Percentiles rank a stretch among this genome's conserved stretches.
Conservation (phyloP, 2,888 invertebrate species). For the Drosophila paramelanica region DNA sequence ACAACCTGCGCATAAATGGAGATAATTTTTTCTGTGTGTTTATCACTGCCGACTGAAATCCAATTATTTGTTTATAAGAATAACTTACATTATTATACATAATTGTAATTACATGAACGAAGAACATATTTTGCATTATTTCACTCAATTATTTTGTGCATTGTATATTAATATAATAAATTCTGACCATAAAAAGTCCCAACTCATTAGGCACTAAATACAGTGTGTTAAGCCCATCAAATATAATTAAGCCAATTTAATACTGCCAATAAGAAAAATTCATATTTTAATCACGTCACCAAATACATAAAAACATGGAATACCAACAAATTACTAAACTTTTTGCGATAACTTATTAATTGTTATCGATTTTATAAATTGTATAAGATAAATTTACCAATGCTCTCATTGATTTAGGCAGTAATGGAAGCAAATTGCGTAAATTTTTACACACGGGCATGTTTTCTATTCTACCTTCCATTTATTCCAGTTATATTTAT, state of each 20-base stretch:
- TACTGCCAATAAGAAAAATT: not conserved
- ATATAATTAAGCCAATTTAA: not conserved
- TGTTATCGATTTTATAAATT: slow-evolving; percentile 18
- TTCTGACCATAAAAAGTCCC: not conserved
- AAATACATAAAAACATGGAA: not conserved
- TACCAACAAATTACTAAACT: slow-evolving; percentile 10
- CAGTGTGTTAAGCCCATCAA: no score
- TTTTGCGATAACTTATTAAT: slow-evolving; percentile 5
- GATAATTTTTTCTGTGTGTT: no score
- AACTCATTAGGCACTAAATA: not conserved
- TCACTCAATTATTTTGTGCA: not conserved
- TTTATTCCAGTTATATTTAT: not conserved
- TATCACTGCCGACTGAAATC: not conserved
- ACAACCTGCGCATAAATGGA: not conserved
- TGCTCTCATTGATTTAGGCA: not conserved
- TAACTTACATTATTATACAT: not conserved
- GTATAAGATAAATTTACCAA: slow-evolving; percentile 19
- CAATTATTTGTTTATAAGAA: not conserved
- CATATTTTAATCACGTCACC: not conserved
- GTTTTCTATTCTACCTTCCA: slow-evolving; percentile 20
- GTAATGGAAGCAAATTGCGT: not conserved
- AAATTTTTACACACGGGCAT: slow-evolving; percentile 18
- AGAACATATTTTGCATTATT: not conserved
- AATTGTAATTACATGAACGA: not conserved
- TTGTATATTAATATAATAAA: not conserved